These are phyloP conservation scores for Episyrphus balteatus DNA, from an alignment of 1,140 invertebrate genomes.

Conservation along the genomic window DNA sequence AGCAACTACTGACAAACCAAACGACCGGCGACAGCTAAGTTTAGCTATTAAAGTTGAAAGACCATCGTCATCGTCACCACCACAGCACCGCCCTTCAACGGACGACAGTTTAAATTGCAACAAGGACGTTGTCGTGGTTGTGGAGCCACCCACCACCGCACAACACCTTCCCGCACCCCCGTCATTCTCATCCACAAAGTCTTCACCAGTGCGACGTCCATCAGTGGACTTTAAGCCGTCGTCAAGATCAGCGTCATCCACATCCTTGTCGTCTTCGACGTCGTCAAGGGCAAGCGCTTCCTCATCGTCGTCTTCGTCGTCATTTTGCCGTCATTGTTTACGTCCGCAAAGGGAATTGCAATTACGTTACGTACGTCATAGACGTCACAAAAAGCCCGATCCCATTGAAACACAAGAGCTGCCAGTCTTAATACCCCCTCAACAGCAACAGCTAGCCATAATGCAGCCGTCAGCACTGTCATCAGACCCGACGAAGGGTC, in stretches of 20 bases:
- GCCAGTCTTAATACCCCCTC: too few relatives aligned
- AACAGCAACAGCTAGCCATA: not conserved
- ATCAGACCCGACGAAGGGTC: not conserved
- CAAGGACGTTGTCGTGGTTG: too few relatives aligned
- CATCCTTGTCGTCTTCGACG: too few relatives aligned
- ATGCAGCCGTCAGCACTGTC: not conserved
- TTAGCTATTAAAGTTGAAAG: slow-evolving; percentile 1
- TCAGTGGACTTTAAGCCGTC: too few relatives aligned
- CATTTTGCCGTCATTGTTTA: slow-evolving; percentile 24
- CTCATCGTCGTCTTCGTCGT: not conserved
- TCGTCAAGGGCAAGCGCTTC: too few relatives aligned
- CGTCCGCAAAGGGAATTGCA: slow-evolving; percentile 19
- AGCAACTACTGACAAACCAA: slow-evolving; percentile 1
- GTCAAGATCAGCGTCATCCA: too few relatives aligned
- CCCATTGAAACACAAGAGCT: too few relatives aligned
- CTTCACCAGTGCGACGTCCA: too few relatives aligned
- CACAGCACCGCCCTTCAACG: slow-evolving; percentile 4
- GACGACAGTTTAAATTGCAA: too few relatives aligned
- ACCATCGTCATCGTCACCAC: slow-evolving; percentile 11
- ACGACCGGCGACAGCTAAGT: slow-evolving; percentile 9
- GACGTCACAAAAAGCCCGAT: slow-evolving; percentile 9
- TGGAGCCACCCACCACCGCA: too few relatives aligned
- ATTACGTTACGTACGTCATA: slow-evolving; percentile 7
- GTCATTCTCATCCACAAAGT: too few relatives aligned
- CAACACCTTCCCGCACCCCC: too few relatives aligned